A percentile compares a stretch with the other conserved stretches of the same genome.
phyloP scores from a whole-genome alignment of 1,140 invertebrate species.

The Drosophila nebulosa region DNA sequence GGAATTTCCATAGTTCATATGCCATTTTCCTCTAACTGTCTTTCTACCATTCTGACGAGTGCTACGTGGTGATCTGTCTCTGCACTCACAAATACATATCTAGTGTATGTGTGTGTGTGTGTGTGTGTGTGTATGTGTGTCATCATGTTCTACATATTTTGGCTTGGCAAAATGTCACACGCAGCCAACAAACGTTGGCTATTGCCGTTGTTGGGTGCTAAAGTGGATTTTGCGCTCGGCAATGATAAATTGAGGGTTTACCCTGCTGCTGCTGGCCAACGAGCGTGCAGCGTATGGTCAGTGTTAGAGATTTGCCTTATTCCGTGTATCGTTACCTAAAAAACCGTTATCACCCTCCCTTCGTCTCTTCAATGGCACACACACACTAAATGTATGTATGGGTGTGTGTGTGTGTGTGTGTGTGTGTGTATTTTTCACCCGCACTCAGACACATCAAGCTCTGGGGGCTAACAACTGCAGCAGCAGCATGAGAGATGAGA shows the following conservation, averaged over 20 bases:
- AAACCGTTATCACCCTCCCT: neutral
- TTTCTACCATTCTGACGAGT: neutral
- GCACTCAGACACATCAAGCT: constrained; percentile 20
- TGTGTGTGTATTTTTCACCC: neutral
- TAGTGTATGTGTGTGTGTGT: constrained; percentile 7
- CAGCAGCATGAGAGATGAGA: constrained; percentile 20
- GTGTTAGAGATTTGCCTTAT: constrained; percentile 17
- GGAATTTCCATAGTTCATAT: constrained; percentile 79
- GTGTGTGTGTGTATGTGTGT: constrained; percentile 30
- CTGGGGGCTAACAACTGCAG: constrained; percentile 34
- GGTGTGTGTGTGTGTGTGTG: no score
- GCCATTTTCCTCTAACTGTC: constrained; percentile 65
- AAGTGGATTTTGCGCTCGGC: constrained; percentile 76
- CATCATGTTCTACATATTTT: constrained; percentile 77
- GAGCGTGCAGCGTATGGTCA: constrained; percentile 32
- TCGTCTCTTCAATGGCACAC: neutral
- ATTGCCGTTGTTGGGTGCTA: constrained; percentile 26
- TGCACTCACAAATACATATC: neutral
- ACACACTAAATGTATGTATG: neutral
- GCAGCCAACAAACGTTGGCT: constrained; percentile 61
- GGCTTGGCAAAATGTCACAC: constrained; percentile 76
- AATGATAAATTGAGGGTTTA: constrained; percentile 73
- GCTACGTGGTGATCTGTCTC: neutral
- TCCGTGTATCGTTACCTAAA: constrained; percentile 48
- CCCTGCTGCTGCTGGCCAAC: constrained; percentile 6